Base-by-base conservation (phyloP, 1,140 invertebrate genomes). In the Zaprionus tsacasi region DNA sequence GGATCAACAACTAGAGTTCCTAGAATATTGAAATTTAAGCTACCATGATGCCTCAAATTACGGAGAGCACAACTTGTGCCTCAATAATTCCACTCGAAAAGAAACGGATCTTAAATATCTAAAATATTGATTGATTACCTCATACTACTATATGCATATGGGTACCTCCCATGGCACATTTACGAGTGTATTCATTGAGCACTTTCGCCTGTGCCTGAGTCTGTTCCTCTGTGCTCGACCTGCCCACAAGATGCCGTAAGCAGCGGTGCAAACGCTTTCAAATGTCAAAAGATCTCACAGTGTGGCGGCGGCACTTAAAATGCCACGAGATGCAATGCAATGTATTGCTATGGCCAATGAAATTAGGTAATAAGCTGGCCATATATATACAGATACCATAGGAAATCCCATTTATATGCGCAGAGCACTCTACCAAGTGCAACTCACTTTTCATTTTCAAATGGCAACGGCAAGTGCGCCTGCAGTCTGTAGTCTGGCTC, bases 361-460 rank as follows among this genome's bases (percentile, higher is more conserved):
- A 89, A 89, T 89, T 89, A 89, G 85, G 85, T 89, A 89, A 89
- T 89, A 89, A 85, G 85, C 81, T 56, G 80, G 60, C 77, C 81
- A 81, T 83, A 88, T 83, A 57, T 21, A 21, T 21, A 21, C 21
- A 21, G 21, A 21, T 21, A 21, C 21, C 2, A 21, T 21, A 21
- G 21, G 69, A 59, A 71, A 66, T 21, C 43, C 40, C 52, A 72
- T 66, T 67, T 63, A 67, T 72, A 55, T 73, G 58, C 33, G 21
- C 43, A 38, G 60, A 43, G 64, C 43, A 64, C 57, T 59, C 80
- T 72, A 73, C 80, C 76, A 73, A 70, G 70, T 78, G 76, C 71
- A 67, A 74, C 81, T 89, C 85, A 89, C 85, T 89, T 89, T 89
- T 89, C 85, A 89, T 89, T 89, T 89, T 55, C 78, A 89, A 89